phyloP scores from a whole-genome alignment of 2,888 invertebrate species.

The Watsonalla binaria region DNA sequence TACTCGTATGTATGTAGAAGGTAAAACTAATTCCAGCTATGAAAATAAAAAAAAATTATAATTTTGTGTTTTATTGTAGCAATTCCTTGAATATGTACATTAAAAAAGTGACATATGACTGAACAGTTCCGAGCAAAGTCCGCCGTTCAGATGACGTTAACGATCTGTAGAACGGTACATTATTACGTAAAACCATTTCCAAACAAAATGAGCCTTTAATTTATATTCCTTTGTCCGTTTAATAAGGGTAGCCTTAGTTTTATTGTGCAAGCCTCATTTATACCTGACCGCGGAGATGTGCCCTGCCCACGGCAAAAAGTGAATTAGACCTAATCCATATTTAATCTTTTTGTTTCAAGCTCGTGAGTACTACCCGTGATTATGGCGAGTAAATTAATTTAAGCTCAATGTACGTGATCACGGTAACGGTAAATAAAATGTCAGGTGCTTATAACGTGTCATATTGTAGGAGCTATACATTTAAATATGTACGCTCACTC shows the following conservation, averaged over 20 bases:
- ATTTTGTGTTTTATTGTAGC: no score
- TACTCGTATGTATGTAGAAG: no score
- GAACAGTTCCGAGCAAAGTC: no score
- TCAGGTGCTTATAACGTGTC: neutral
- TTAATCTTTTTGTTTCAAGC: constrained; percentile 6
- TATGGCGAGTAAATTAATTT: neutral
- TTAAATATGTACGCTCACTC: no score
- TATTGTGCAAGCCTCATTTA: constrained; percentile 13
- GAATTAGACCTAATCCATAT: constrained; percentile 9
- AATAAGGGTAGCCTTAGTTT: constrained; percentile 15
- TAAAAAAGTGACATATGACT: no score
- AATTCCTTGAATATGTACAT: no score
- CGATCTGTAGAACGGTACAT: neutral
- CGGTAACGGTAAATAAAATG: neutral
- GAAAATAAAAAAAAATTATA: no score
- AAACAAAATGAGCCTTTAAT: constrained; percentile 11
- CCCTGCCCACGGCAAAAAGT: constrained; percentile 6
- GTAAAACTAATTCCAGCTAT: no score
- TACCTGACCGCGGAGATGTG: constrained; percentile 6
- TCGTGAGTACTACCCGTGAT: constrained; percentile 1
- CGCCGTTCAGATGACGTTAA: neutral
- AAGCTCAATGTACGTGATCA: neutral
- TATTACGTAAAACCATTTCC: neutral
- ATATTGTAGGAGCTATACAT: neutral
- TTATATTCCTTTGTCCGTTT: constrained; percentile 21